Conservation (phyloP, 2,797 vertebrate species). For the Picus viridis region DNA sequence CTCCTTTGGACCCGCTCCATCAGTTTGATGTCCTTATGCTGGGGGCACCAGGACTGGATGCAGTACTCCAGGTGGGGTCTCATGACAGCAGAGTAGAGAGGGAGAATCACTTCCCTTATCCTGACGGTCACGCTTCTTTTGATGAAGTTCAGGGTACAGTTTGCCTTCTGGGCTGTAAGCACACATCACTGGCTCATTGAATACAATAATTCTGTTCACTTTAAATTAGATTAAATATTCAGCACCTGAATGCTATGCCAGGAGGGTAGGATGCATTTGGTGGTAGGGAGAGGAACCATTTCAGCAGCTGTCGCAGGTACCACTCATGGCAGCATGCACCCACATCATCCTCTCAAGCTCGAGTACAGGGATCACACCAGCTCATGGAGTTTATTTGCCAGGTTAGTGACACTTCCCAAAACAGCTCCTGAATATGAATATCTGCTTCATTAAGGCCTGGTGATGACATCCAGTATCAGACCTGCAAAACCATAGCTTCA, state of each 20-base stretch:
- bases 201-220: neutral
- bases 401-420: neutral
- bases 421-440: neutral
- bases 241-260: neutral
- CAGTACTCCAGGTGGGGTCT: no score
- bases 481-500: neutral
- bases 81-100: no score
- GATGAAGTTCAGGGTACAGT: no score
- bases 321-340: rapidly evolving
- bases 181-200: no score
- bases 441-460: neutral
- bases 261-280: neutral
- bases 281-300: rapidly evolving
- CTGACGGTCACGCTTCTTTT: no score
- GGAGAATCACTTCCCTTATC: no score
- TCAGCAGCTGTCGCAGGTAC: neutral
- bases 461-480: neutral
- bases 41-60: no score
- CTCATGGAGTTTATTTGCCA: neutral
- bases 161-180: no score
- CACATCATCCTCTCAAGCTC: rapidly evolving
- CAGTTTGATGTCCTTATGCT: no score
- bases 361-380: rapidly evolving
- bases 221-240: neutral
- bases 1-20: no score